A percentile compares a stretch with the other conserved stretches of the same genome.
Evolutionary conservation across 2,797 vertebrate species (phyloP).

Genomic region (Acrossocheilus wenchowensis): DNA sequence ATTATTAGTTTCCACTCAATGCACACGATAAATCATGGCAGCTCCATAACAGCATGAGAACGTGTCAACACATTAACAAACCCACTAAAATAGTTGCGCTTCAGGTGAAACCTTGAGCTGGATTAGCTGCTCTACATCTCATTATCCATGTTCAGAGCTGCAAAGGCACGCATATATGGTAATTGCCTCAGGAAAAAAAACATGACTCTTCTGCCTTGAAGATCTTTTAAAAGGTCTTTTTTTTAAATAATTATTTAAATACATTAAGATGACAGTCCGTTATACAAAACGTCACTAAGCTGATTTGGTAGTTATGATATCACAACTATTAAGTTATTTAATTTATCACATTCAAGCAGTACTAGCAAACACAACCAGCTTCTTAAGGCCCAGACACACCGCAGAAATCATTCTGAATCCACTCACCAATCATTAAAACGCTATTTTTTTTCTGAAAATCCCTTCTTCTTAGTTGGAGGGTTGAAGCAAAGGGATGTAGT

Average conservation of each 20-base stretch:
- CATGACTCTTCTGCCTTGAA: background rate
- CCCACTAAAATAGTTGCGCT: constrained; percentile 11
- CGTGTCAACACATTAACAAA: constrained; percentile 8
- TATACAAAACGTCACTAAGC: background rate
- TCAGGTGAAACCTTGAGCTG: constrained; percentile 33
- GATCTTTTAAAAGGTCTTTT: background rate
- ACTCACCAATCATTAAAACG: background rate
- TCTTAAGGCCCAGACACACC: background rate
- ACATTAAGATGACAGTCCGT: background rate
- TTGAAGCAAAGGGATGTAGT: constrained; percentile 1
- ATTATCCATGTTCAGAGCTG: background rate
- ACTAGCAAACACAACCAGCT: background rate
- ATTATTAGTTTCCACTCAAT: background rate
- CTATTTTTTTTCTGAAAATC: constrained; percentile 11
- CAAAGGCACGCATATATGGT: background rate
- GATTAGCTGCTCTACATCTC: constrained; percentile 23
- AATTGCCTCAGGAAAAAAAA: constrained; percentile 1
- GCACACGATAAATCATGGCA: background rate
- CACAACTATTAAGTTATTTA: background rate
- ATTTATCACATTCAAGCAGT: background rate
- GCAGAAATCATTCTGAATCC: background rate
- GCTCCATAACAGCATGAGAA: background rate
- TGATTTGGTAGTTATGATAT: background rate
- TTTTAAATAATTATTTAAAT: background rate
- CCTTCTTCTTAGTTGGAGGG: background rate